Evolutionary conservation across 2,113 vertebrate species (phyloP).

Genomic region (Carlito syrichta): DNA sequence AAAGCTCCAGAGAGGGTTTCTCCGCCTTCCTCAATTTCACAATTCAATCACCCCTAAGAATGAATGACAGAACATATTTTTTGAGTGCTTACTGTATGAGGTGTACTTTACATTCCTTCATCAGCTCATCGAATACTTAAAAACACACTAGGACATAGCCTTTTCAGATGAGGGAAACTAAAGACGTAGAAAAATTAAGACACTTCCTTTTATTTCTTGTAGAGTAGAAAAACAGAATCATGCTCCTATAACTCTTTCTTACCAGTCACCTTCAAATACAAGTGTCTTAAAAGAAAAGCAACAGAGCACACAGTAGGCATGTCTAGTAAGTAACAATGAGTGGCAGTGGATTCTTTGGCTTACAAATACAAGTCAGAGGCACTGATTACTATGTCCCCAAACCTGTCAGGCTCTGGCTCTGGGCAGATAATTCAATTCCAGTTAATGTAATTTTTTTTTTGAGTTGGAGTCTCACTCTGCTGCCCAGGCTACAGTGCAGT

Average conservation of each 20-base stretch:
- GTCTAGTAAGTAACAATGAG: background rate
- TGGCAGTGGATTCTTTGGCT: background rate
- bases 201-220: background rate
- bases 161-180: background rate
- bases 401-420: background rate
- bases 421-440: background rate
- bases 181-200: background rate
- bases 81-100: background rate
- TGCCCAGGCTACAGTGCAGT: too few species aligned
- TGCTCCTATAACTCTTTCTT: background rate
- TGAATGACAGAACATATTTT: background rate
- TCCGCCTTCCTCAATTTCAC: background rate
- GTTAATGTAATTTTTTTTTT: too few species aligned
- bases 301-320: background rate
- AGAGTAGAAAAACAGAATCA: background rate
- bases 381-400: background rate
- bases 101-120: background rate
- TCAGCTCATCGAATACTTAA: background rate
- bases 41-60: background rate
- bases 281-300: background rate
- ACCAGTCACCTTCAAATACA: background rate
- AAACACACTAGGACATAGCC: background rate
- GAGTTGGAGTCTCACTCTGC: too few species aligned
- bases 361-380: background rate
- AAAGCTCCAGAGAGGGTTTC: background rate